Percentiles rank a stretch among this genome's conserved stretches.
Conservation (phyloP, 2,113 vertebrate species). For the Bambusicola thoracicus region DNA sequence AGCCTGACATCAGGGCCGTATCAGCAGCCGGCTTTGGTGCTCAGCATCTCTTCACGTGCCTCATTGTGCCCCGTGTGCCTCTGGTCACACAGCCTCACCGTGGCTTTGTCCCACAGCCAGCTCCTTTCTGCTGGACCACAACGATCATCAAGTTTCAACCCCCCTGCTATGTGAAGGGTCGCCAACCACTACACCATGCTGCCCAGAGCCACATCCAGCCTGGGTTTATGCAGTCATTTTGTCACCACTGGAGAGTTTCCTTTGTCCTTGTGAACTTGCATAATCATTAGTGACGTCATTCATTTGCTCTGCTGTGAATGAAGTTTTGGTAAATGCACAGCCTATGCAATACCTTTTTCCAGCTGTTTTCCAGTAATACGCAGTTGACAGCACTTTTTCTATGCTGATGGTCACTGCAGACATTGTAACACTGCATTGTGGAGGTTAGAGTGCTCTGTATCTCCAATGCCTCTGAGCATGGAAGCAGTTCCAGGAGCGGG, state of each 20-base stretch:
- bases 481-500: not conserved
- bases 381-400: not conserved
- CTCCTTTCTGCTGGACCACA: not conserved
- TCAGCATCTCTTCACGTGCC: constrained; percentile 23
- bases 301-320: not conserved
- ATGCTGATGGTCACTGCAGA: not conserved
- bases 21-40: constrained; percentile 10
- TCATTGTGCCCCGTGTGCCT: not conserved
- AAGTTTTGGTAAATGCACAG: not conserved
- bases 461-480: not conserved
- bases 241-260: not conserved
- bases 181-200: no score
- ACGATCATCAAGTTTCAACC: no score
- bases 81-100: not conserved
- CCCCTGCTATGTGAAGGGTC: no score
- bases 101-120: not conserved
- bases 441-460: not conserved
- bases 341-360: not conserved
- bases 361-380: not conserved
- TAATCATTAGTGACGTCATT: not conserved
- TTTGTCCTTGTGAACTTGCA: not conserved
- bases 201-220: no score
- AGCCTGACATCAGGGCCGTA: not conserved
- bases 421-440: not conserved
- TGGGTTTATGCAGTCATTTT: not conserved